Conservation (phyloP, 2,113 vertebrate species). For the Elephas maximus region DNA sequence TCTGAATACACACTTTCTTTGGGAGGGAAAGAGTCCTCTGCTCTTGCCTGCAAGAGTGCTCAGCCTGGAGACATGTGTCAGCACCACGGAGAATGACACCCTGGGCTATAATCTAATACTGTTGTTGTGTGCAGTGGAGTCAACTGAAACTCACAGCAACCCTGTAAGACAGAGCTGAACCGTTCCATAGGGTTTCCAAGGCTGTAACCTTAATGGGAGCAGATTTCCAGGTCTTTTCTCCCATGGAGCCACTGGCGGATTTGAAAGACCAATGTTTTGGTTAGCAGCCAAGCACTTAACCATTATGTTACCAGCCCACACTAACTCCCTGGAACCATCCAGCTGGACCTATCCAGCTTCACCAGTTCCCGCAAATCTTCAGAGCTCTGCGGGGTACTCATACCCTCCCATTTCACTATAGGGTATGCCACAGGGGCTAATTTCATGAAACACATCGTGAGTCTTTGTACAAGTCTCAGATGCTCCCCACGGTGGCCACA, state of each 20-base stretch:
- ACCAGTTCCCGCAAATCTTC: background rate
- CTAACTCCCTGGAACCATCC: background rate
- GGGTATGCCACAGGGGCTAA: background rate
- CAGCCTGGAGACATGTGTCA: rapidly evolving
- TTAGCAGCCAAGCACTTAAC: background rate
- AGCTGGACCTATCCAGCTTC: background rate
- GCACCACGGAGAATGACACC: rapidly evolving
- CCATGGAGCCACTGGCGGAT: background rate
- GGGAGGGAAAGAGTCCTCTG: rapidly evolving
- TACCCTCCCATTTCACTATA: background rate
- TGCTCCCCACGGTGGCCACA: background rate
- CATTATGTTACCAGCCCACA: background rate
- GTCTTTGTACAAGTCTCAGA: background rate
- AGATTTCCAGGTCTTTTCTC: background rate
- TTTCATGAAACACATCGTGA: background rate
- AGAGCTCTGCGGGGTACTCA: background rate
- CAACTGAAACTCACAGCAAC: background rate
- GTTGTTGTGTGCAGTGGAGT: background rate
- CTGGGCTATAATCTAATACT: background rate
- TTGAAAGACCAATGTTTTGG: background rate
- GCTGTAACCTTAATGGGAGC: background rate
- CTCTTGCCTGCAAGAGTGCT: rapidly evolving
- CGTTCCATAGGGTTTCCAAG: background rate
- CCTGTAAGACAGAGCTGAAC: background rate
- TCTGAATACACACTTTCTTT: rapidly evolving